Conservation (phyloP, 1,140 invertebrate genomes). For the Cryptotermes secundus region DNA sequence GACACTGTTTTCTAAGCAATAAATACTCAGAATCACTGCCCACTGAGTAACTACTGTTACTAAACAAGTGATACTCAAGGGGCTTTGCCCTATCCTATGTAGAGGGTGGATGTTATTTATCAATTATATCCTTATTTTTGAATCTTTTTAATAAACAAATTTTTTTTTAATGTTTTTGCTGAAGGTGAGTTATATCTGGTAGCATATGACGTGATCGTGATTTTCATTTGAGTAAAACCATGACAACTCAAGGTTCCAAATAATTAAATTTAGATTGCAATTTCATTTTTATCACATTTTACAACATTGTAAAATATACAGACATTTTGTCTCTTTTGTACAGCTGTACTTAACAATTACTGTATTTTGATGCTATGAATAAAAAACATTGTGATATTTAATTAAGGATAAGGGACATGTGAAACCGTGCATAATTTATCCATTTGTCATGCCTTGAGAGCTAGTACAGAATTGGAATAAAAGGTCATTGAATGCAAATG, state of each 20-base stretch:
- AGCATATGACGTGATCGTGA: neutral
- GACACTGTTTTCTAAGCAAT: neutral
- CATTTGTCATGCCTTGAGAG: neutral
- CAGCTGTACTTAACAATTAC: neutral
- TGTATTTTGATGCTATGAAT: neutral
- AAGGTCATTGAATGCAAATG: neutral
- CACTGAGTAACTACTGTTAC: neutral
- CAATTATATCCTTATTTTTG: no score
- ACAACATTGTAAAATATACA: neutral
- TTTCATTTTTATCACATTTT: neutral
- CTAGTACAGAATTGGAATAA: constrained; percentile 9
- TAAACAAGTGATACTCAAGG: neutral
- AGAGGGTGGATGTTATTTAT: neutral
- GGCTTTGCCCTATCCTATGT: neutral
- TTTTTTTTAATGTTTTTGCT: neutral
- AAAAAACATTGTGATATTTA: neutral
- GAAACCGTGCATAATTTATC: neutral
- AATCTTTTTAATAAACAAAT: neutral
- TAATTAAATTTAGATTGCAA: neutral
- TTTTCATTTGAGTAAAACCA: neutral
- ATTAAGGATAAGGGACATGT: neutral
- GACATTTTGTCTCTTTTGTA: neutral
- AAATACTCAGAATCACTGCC: constrained; percentile 7
- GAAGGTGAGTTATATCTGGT: neutral
- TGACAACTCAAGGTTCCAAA: neutral